phyloP scores from a whole-genome alignment of 1,140 invertebrate genomes.

The Acromyrmex charruanus region DNA sequence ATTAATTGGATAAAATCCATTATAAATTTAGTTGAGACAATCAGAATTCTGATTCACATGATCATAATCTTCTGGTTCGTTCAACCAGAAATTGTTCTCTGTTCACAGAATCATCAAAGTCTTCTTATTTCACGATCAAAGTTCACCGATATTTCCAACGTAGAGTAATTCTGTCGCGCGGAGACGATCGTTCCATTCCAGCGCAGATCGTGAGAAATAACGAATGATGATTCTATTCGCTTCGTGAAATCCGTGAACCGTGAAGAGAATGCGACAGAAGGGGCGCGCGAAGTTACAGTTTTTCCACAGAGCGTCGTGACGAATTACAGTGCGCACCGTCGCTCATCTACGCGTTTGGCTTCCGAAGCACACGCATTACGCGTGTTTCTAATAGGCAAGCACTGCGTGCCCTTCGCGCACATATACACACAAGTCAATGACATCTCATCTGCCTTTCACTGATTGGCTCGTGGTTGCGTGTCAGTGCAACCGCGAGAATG shows the following conservation, averaged over 20 bases:
- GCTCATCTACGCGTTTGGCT: conserved; percentile 8
- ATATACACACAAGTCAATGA: conserved; percentile 60
- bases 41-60: too few species aligned
- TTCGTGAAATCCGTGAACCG: conserved; percentile 24
- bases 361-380: neutral
- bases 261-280: conserved; percentile 51
- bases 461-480: conserved; percentile 62
- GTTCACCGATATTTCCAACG: neutral
- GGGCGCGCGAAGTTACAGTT: conserved; percentile 32
- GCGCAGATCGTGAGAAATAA: conserved; percentile 27
- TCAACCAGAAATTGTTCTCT: too few species aligned
- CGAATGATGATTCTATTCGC: conserved; percentile 2
- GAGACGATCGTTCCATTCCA: neutral
- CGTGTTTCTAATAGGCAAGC: conserved; percentile 25
- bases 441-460: conserved; percentile 65
- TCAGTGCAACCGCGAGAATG: conserved; percentile 54
- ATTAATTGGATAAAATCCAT: too few species aligned
- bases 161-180: neutral
- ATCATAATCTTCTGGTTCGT: too few species aligned
- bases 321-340: neutral
- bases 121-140: neutral
- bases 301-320: conserved; percentile 18
- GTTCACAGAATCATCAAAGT: neutral
- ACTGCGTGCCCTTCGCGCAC: conserved; percentile 10
- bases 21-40: too few species aligned